Evolutionary conservation across 2,797 vertebrate species (phyloP).

Genomic region (Anas capensis): DNA sequence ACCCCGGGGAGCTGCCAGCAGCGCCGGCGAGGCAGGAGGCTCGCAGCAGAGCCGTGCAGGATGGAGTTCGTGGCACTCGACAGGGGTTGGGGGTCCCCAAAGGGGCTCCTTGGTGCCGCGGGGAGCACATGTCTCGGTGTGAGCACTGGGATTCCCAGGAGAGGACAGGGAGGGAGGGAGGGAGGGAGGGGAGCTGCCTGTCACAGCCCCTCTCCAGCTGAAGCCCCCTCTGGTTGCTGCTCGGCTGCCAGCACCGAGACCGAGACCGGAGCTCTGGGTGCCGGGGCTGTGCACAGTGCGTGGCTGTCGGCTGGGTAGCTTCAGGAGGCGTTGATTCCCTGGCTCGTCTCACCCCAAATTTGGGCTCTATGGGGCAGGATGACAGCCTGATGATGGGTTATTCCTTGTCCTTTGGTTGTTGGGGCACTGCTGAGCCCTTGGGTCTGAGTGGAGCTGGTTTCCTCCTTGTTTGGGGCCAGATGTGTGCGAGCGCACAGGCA

Average conservation of each 20-base stretch:
- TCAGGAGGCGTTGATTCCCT: neutral
- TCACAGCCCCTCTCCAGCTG: neutral
- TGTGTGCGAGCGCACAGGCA: rapidly evolving
- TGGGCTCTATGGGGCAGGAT: rapidly evolving
- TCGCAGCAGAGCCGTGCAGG: neutral
- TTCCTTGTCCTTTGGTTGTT: neutral
- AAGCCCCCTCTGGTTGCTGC: constrained; percentile 7
- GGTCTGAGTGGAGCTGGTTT: neutral
- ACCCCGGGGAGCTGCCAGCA: neutral
- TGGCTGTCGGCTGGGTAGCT: neutral
- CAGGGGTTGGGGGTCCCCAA: neutral
- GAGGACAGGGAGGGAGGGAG: neutral
- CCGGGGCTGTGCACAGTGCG: rapidly evolving
- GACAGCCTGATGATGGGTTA: rapidly evolving
- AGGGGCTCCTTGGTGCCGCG: neutral
- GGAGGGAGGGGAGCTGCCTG: neutral
- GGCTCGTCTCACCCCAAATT: no score
- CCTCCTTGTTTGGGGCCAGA: rapidly evolving
- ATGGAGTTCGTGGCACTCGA: neutral
- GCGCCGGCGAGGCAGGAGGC: no score
- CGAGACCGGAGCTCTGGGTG: rapidly evolving
- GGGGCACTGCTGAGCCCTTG: neutral
- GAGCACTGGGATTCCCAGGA: neutral
- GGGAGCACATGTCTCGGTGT: neutral
- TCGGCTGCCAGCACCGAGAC: neutral